phyloP scores from a whole-genome alignment of 2,113 vertebrate genomes.

The Ovis canadensis region DNA sequence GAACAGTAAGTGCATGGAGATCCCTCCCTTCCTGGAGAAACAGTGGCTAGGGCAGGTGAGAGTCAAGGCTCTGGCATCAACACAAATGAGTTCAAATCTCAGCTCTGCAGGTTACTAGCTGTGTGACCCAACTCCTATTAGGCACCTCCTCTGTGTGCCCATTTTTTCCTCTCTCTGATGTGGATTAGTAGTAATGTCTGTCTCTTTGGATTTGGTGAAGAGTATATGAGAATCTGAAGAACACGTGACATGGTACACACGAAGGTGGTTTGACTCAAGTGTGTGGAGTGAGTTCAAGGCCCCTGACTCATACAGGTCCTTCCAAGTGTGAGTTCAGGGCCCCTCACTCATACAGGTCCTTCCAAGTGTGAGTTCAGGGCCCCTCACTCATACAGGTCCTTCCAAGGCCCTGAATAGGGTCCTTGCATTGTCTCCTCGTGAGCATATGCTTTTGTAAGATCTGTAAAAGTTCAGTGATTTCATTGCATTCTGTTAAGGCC shows the following conservation, averaged over 20 bases:
- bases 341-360: accelerated
- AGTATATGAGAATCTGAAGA: neutral
- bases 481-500: neutral
- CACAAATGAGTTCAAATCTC: neutral
- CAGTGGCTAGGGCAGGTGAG: neutral
- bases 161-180: neutral
- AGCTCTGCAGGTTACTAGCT: neutral
- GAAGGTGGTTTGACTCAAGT: neutral
- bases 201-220: neutral
- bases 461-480: neutral
- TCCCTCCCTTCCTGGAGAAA: neutral
- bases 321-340: neutral
- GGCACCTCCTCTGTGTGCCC: neutral
- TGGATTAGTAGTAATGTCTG: accelerated
- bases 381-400: accelerated
- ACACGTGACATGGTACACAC: accelerated
- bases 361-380: neutral
- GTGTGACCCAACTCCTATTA: neutral
- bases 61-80: neutral
- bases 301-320: accelerated
- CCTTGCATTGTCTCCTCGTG: accelerated
- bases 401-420: neutral
- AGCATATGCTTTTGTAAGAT: neutral
- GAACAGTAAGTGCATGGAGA: accelerated
- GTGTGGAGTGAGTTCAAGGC: neutral